Conservation (phyloP, 2,113 vertebrate genomes). For the Anolis carolinensis region DNA sequence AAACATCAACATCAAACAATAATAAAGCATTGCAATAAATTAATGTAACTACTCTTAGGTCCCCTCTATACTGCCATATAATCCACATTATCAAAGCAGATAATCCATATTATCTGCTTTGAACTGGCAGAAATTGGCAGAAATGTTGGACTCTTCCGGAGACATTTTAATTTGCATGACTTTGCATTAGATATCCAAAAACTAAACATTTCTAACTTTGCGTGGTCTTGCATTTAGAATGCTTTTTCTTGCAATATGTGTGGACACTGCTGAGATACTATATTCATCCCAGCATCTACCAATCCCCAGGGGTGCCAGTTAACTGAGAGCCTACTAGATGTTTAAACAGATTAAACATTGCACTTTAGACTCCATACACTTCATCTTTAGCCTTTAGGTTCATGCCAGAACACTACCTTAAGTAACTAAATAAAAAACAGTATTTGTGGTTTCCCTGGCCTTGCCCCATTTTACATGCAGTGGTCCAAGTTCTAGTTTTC, state of each 20-base stretch:
- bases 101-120: too few species aligned
- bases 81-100: too few species aligned
- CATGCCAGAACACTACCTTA: neutral
- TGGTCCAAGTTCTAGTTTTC: neutral
- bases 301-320: too few species aligned
- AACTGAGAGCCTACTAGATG: neutral
- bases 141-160: neutral
- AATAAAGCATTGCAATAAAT: too few species aligned
- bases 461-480: neutral
- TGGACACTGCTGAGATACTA: too few species aligned
- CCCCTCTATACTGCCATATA: too few species aligned
- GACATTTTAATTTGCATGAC: neutral
- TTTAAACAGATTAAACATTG: neutral
- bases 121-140: neutral
- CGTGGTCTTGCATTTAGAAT: neutral
- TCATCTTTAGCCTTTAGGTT: neutral
- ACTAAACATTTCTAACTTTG: neutral
- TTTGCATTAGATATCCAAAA: neutral
- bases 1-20: too few species aligned
- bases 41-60: too few species aligned
- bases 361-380: neutral
- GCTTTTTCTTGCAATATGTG: too few species aligned
- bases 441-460: neutral
- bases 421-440: neutral
- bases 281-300: too few species aligned